Evolutionary conservation across 1,140 invertebrate genomes (phyloP), one percentile per base, ranked within the genome.

Genomic region (Tyrophagus putrescentiae): DNA sequence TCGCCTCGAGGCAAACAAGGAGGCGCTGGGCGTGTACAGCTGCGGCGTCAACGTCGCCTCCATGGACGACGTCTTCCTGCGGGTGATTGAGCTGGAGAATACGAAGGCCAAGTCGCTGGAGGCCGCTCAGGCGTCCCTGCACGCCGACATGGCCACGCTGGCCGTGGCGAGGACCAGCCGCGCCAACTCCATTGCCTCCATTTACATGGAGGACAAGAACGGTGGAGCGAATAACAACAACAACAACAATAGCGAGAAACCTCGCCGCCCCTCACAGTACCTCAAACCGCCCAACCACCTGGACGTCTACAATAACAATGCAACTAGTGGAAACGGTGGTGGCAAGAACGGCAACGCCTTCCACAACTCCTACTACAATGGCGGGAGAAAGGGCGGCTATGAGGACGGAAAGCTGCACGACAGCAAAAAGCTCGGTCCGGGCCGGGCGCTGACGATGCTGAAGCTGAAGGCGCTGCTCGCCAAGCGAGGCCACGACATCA

Each of bases 1-100:
- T 21, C 70, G 76, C n/a, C 67, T 90, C 23, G 84, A 89, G 67
- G 62, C 65, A 0, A 70, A 76, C 7, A 78, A 78, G 62, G 67
- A 70, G 0, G 65, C 75, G 33, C 69, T 88, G 4, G 81, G 80
- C 0, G 79, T 91, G 44, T 74, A 77, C 27, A 82, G 81, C 25
- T 84, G 85, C 64, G 85, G 86, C 1, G 79, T 87, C 0, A 84
- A 84, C 0, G 77, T 85, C 1, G 85, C 85, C 7, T 87, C 86
- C 0, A 76, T 91, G 67, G 87, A 90, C 68, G 84, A 90, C 73
- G 85, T 91, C 9, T 90, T 89, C 68, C 68, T 90, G 21, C 84
- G 82, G 84, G 56, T 57, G 16, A 39, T 36, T 18, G 56, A 39
- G 32, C 31, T 36, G 4, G 56, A 39, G 31, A 54, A 54, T 54